Evolutionary conservation across 2,113 vertebrate genomes (phyloP).

Genomic region (Cairina moschata): DNA sequence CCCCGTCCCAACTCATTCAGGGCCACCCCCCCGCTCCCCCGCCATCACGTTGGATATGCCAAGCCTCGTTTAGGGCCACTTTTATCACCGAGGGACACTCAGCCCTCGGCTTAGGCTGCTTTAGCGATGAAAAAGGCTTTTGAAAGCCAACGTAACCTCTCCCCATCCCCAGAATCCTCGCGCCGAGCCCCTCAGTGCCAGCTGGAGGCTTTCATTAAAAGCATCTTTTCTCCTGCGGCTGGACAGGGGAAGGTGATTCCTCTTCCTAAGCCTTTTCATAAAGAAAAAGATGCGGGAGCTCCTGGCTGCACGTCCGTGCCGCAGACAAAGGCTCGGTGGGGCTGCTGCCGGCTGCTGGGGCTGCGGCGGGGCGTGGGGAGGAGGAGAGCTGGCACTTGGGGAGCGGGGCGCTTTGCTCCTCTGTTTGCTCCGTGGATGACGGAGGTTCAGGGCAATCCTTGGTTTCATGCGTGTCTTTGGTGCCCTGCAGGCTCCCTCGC

Average conservation of each 20-base stretch:
- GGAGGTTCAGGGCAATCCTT: no score
- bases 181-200: not conserved
- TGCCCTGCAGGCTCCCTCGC: not conserved
- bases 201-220: not conserved
- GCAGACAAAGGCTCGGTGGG: not conserved
- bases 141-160: not conserved
- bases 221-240: not conserved
- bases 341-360: not conserved
- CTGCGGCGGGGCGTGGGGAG: not conserved
- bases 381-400: not conserved
- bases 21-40: not conserved
- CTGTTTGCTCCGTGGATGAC: not conserved
- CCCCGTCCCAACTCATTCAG: not conserved
- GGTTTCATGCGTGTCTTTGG: no score
- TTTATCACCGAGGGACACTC: constrained; percentile 3
- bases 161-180: rapidly evolving
- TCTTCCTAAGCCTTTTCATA: not conserved
- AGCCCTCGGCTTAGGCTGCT: not conserved
- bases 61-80: constrained; percentile 35
- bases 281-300: not conserved
- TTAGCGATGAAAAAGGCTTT: constrained; percentile 36
- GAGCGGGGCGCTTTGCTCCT: not conserved
- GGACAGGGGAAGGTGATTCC: not conserved
- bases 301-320: not conserved
- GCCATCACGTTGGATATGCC: not conserved